Evolutionary conservation across 2,888 invertebrate species (phyloP), one percentile per base, ranked within the genome.

Genomic region (Heliconius charithonia): DNA sequence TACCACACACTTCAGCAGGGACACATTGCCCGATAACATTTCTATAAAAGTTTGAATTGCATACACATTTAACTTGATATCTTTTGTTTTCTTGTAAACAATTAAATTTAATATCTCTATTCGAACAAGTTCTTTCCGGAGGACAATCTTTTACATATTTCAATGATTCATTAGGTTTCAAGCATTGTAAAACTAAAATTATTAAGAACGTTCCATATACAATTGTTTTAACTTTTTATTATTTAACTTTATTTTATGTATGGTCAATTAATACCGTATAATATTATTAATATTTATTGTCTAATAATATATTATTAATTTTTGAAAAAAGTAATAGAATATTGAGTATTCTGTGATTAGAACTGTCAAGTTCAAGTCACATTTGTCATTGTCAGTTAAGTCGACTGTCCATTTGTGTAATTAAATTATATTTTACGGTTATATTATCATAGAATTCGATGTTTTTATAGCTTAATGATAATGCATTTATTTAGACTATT

Each of bases 21-120:
- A 89, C 83, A 77, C 90, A 90, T 22, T 85, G 82, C 25, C 87
- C 86, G 16, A 84, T 78, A 12, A 80, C 73, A 73, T 88, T 87
- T 82, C 85, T 87, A 78, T 83, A 85, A 78, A 82, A 88, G 4
- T 85, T 88, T 67, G 81, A 37, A 70, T 85, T 83, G 78, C 90
- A 90, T 22, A 86, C 80, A 63, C 90, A 90, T 79, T 86, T 87
- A 4, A 79, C 59, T 75, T 85, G 79, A 77, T 88, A 89, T 16
- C 66, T 81, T 25, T 83, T 79, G 19, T 81, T 79, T 7, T 79
- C 80, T 16, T 72, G 45, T 3, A 74, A 19, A 76, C 89, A 89
- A 16, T 51, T 81, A 63, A 80, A 84, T 41, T 67, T 19, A 41
- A 86, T 82, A 19, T 75, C 75, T 37, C 87, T 87, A 72, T 84